These are phyloP conservation scores for Probosciger aterrimus DNA, from an alignment of 2,113 vertebrate species.

Conservation along the genomic window DNA sequence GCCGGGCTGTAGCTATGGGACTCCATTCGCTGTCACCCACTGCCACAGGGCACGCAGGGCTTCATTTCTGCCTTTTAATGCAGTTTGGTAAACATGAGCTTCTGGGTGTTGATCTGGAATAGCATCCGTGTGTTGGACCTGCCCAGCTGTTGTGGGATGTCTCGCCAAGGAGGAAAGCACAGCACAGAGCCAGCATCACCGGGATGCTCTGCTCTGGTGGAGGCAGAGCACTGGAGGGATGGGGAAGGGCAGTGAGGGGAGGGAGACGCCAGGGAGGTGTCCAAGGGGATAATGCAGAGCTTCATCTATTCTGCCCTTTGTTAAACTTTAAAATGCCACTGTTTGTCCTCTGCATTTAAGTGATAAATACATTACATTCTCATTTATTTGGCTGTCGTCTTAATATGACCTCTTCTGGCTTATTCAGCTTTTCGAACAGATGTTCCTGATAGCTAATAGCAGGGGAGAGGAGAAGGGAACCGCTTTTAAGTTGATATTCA, in stretches of 20 bases:
- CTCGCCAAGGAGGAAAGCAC: accelerated
- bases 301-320: background rate
- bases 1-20: background rate
- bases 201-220: background rate
- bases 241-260: background rate
- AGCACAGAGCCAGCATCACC: accelerated
- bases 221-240: background rate
- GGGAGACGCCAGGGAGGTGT: background rate
- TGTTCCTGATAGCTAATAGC: background rate
- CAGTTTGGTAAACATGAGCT: background rate
- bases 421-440: background rate
- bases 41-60: background rate
- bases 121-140: background rate
- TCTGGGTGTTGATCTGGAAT: background rate
- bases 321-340: background rate
- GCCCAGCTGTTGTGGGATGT: background rate
- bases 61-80: no score
- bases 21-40: accelerated
- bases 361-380: accelerated
- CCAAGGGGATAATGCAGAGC: background rate
- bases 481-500: background rate
- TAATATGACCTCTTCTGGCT: background rate
- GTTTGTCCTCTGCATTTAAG: background rate
- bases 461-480: background rate
- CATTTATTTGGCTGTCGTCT: background rate